A percentile compares a stretch with the other conserved stretches of the same genome.
phyloP scores from a whole-genome alignment of 2,113 vertebrate species.

The Siniperca knerii region DNA sequence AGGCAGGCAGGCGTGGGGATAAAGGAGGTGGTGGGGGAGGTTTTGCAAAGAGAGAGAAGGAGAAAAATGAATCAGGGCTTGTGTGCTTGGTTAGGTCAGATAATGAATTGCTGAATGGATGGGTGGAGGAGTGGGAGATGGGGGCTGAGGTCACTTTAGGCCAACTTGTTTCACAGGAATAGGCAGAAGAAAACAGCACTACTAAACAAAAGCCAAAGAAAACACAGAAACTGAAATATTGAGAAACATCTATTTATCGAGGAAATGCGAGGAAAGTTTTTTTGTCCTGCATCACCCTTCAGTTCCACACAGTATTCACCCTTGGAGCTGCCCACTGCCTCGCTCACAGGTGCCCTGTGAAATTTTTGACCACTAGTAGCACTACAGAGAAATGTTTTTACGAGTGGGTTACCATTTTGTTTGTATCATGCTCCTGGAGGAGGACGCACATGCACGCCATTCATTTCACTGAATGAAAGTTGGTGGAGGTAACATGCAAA shows the following conservation, averaged over 20 bases:
- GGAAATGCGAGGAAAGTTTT: not conserved
- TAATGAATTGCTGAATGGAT: slow-evolving; percentile 89
- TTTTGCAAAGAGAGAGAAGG: slow-evolving; percentile 23
- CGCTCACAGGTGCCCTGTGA: not conserved
- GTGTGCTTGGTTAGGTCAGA: slow-evolving; percentile 85
- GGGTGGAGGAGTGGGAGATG: not conserved
- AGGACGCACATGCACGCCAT: not conserved
- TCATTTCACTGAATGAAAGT: not conserved
- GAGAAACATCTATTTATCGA: not conserved
- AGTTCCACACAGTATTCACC: too few relatives aligned
- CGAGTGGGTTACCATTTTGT: not conserved
- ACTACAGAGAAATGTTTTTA: not conserved
- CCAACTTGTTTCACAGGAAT: slow-evolving; percentile 49
- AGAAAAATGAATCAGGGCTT: slow-evolving; percentile 83
- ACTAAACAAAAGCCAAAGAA: slow-evolving; percentile 9
- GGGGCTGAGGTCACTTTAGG: slow-evolving; percentile 62
- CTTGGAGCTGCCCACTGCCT: too few relatives aligned
- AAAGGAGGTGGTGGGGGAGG: slow-evolving; percentile 53
- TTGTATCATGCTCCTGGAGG: not conserved
- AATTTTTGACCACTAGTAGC: not conserved
- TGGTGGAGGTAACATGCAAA: not conserved
- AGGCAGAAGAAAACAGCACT: slow-evolving; percentile 20
- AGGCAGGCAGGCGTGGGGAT: slow-evolving; percentile 47
- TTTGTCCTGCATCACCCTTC: not conserved
- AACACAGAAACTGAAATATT: not conserved